A percentile compares a stretch with the other conserved stretches of the same genome.
Evolutionary conservation across 1,140 invertebrate species (phyloP).

Genomic region (Pissodes strobi): DNA sequence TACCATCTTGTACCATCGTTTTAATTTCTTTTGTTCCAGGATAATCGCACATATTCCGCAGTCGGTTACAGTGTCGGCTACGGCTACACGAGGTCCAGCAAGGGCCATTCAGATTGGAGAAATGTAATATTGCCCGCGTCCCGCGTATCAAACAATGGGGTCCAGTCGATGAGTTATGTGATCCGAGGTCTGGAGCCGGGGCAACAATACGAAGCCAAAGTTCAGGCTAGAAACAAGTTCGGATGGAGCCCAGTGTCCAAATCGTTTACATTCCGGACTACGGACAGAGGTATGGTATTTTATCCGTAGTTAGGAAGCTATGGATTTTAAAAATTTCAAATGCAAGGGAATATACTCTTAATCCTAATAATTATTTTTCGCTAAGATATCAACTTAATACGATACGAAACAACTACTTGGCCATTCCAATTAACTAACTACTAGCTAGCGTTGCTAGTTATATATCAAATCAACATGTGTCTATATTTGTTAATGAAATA

Average conservation of each 20-base stretch:
- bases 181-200: constrained; percentile 63
- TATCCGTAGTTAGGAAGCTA: too few species aligned
- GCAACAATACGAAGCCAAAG: constrained; percentile 66
- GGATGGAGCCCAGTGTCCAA: constrained; percentile 66
- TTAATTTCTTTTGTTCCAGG: constrained; percentile 37
- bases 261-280: constrained; percentile 60
- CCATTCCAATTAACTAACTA: too few species aligned
- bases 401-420: too few species aligned
- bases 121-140: constrained; percentile 64
- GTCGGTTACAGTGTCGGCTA: constrained; percentile 44
- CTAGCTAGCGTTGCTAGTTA: too few species aligned
- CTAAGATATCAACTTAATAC: too few species aligned
- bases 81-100: constrained; percentile 46
- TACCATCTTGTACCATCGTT: too few species aligned
- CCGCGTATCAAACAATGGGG: constrained; percentile 47
- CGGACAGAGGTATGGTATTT: constrained; percentile 49
- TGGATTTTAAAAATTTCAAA: too few species aligned
- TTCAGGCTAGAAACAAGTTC: constrained; percentile 67
- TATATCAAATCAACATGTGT: too few species aligned
- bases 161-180: constrained; percentile 65
- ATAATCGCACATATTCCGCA: constrained; percentile 49
- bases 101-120: constrained; percentile 61
- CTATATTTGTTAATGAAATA: too few species aligned
- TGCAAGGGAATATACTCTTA: too few species aligned
- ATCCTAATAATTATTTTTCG: too few species aligned